Conservation (phyloP, 2,888 invertebrate genomes). For the Xestia c-nigrum region DNA sequence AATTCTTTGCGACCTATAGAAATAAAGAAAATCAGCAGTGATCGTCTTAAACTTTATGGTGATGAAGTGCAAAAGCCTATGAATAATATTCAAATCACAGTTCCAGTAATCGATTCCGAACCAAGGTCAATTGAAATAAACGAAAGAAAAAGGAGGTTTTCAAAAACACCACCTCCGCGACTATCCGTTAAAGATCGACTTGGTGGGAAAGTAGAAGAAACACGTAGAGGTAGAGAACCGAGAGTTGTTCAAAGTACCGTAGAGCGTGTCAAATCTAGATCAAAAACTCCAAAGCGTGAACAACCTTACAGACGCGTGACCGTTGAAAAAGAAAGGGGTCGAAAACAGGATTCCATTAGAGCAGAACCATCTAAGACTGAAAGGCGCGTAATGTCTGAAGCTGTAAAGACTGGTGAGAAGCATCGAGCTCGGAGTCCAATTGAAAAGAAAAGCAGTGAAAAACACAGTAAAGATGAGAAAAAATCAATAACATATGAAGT, state of each 20-base stretch:
- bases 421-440: slow-evolving; percentile 72
- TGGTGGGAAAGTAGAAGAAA: slow-evolving; percentile 93
- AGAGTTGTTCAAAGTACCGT: slow-evolving; percentile 89
- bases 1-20: slow-evolving; percentile 95
- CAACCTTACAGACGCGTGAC: slow-evolving; percentile 88
- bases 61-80: slow-evolving; percentile 86
- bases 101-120: slow-evolving; percentile 86
- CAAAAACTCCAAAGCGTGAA: slow-evolving; percentile 88
- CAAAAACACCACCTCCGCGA: slow-evolving; percentile 91
- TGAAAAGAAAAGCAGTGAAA: slow-evolving; percentile 77
- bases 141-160: slow-evolving; percentile 84
- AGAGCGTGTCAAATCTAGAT: slow-evolving; percentile 89
- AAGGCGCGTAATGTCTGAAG: slow-evolving; percentile 74
- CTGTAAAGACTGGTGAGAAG: slow-evolving; percentile 75
- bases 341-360: slow-evolving; percentile 79
- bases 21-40: slow-evolving; percentile 93
- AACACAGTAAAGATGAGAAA: slow-evolving; percentile 77
- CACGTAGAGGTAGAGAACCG: slow-evolving; percentile 88
- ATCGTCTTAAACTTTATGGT: slow-evolving; percentile 92
- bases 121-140: slow-evolving; percentile 86
- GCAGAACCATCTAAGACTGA: slow-evolving; percentile 76
- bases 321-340: slow-evolving; percentile 84
- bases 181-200: slow-evolving; percentile 95
- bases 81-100: slow-evolving; percentile 90
- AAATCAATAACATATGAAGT: slow-evolving; percentile 63